Percentiles rank a stretch among this genome's conserved stretches.
Evolutionary conservation across 2,113 vertebrate genomes (phyloP).

Genomic region (Euleptes europaea): DNA sequence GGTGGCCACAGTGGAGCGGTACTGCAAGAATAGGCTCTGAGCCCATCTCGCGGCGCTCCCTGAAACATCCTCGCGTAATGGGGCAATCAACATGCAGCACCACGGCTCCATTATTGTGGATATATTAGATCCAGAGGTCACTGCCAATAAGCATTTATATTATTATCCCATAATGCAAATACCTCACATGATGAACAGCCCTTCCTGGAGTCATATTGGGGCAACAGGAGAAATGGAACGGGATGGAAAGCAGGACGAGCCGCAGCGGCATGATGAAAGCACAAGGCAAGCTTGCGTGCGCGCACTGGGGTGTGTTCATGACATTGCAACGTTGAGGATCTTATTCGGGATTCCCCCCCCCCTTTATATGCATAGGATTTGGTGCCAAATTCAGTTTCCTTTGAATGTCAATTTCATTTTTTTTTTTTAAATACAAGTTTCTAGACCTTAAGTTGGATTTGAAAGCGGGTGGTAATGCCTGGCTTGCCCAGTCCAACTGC

Average conservation of each 20-base stretch:
- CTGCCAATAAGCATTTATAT: slow-evolving; percentile 37
- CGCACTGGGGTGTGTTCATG: neutral
- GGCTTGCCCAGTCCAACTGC: neutral
- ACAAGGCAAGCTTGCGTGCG: too few species aligned
- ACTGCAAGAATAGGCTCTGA: slow-evolving; percentile 2
- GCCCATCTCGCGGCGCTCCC: slow-evolving; percentile 6
- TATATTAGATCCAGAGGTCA: slow-evolving; percentile 37
- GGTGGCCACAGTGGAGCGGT: neutral
- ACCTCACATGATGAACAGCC: slow-evolving; percentile 56
- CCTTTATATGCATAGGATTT: neutral
- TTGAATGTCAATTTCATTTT: neutral
- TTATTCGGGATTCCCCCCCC: neutral
- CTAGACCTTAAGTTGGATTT: neutral
- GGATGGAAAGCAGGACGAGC: slow-evolving; percentile 46
- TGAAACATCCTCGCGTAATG: slow-evolving; percentile 42
- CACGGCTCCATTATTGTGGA: slow-evolving; percentile 14
- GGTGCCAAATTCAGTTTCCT: neutral
- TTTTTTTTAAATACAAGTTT: neutral
- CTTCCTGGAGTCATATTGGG: slow-evolving; percentile 15
- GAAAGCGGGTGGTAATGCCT: neutral
- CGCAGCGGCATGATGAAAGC: slow-evolving; percentile 21
- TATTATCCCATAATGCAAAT: slow-evolving; percentile 35
- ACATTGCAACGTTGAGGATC: neutral
- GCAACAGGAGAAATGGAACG: slow-evolving; percentile 40
- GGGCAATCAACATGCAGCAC: slow-evolving; percentile 43